phyloP scores from a whole-genome alignment of 2,797 vertebrate genomes.

The Tenualosa ilisha region DNA sequence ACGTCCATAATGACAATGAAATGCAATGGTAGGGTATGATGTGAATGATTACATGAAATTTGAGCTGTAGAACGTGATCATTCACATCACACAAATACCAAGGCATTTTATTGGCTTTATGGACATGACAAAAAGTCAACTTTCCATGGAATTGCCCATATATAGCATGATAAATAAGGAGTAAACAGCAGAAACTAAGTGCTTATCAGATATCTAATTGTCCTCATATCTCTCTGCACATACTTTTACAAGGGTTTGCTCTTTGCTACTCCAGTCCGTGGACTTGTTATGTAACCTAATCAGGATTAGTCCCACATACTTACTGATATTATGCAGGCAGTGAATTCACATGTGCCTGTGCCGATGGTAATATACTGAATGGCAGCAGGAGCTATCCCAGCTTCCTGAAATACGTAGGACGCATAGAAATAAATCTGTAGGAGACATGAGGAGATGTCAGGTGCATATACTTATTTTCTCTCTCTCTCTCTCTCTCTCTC shows the following conservation, averaged over 20 bases:
- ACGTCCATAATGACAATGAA: too few relatives aligned
- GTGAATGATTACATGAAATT: too few relatives aligned
- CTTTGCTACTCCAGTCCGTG: neutral
- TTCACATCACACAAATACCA: too few relatives aligned
- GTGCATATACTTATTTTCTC: too few relatives aligned
- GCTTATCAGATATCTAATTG: neutral
- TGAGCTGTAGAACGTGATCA: too few relatives aligned
- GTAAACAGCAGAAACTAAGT: too few relatives aligned
- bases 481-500: too few relatives aligned
- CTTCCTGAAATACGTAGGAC: constrained; percentile 83
- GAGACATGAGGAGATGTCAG: constrained; percentile 44
- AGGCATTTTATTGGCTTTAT: too few relatives aligned
- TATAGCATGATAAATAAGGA: too few relatives aligned
- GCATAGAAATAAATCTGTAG: constrained; percentile 89
- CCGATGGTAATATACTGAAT: constrained; percentile 84
- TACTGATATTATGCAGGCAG: constrained; percentile 81
- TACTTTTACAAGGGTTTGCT: neutral
- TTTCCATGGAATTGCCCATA: too few relatives aligned
- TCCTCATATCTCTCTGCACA: neutral
- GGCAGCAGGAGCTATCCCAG: constrained; percentile 76
- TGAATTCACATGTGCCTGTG: constrained; percentile 87
- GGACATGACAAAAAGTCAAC: too few relatives aligned
- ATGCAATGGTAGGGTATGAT: too few relatives aligned
- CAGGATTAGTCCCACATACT: constrained; percentile 62
- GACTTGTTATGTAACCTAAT: constrained; percentile 55